Evolutionary conservation across 30 jellyfish, hydroid and myxozoan genomes (phyloP).

Genomic region (Nemopilema nomurai): DNA sequence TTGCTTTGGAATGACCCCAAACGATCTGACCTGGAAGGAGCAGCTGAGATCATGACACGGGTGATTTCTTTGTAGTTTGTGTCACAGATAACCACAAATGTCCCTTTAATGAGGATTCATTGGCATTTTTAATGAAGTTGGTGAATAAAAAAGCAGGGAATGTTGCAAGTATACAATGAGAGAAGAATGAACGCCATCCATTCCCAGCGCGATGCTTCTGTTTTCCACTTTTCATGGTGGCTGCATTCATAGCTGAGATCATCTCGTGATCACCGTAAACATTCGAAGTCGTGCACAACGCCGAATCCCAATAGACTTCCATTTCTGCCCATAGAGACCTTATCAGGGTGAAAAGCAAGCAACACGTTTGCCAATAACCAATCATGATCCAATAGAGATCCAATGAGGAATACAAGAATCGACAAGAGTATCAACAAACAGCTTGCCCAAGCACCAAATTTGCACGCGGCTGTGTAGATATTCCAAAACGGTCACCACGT

Average conservation of each 20-base stretch:
- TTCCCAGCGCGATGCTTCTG: slow-evolving; percentile 32
- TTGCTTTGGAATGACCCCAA: background rate
- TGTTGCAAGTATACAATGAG: slow-evolving; percentile 10
- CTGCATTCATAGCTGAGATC: slow-evolving; percentile 4
- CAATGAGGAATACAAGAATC: too few species aligned
- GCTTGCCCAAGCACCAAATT: too few species aligned
- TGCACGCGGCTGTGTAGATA: too few species aligned
- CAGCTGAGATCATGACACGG: background rate
- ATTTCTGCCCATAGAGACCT: background rate
- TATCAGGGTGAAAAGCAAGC: background rate
- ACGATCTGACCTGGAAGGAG: background rate
- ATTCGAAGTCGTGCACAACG: background rate
- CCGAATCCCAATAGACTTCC: background rate
- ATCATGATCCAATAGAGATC: too few species aligned
- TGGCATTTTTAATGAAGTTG: slow-evolving; percentile 10
- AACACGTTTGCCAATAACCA: too few species aligned
- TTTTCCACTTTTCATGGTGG: slow-evolving; percentile 17
- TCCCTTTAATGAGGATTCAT: slow-evolving; percentile 4
- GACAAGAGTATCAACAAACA: too few species aligned
- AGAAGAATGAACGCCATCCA: slow-evolving; percentile 16
- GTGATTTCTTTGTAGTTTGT: background rate
- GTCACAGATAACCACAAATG: slow-evolving; percentile 22
- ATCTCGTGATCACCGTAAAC: background rate
- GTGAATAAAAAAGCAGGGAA: slow-evolving; percentile 1
- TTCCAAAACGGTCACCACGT: too few species aligned